Conservation (phyloP, 2,888 invertebrate genomes). For the Leucophora obtusa region DNA sequence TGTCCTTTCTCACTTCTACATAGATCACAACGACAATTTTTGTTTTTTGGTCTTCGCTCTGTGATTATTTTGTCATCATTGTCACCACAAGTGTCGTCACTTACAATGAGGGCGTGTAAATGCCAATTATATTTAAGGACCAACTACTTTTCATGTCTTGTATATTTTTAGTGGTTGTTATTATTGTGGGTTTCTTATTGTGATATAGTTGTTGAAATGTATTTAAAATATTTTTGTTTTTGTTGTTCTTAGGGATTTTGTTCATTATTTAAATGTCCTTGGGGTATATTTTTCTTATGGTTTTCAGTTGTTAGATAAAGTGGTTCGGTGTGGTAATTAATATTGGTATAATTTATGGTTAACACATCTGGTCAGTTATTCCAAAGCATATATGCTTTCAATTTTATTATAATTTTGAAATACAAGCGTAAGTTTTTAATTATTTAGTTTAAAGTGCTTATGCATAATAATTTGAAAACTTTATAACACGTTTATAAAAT, state of each 20-base stretch:
- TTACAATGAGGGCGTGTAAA: constrained; percentile 51
- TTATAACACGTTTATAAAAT: too few species aligned
- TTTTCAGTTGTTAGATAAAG: constrained; percentile 34
- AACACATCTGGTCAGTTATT: constrained; percentile 65
- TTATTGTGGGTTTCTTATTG: constrained; percentile 37
- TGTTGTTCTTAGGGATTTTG: constrained; percentile 10
- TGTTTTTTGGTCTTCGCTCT: constrained; percentile 36
- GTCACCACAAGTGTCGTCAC: constrained; percentile 67
- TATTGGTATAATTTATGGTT: constrained; percentile 56
- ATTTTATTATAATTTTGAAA: too few species aligned
- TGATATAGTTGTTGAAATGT: constrained; percentile 8
- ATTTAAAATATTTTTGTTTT: constrained; percentile 35
- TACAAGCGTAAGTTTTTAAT: too few species aligned
- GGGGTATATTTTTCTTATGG: constrained; percentile 53
- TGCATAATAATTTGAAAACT: too few species aligned
- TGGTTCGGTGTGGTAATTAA: constrained; percentile 43
- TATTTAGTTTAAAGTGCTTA: too few species aligned
- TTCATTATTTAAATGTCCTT: constrained; percentile 56
- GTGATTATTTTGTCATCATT: constrained; percentile 68
- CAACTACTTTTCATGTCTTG: not conserved
- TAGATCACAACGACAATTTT: not conserved
- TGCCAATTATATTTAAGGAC: constrained; percentile 65
- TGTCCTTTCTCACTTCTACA: constrained; percentile 31
- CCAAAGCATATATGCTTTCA: too few species aligned
- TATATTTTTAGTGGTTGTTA: constrained; percentile 47